A percentile compares a stretch with the other conserved stretches of the same genome.
phyloP scores from a whole-genome alignment of 2,113 vertebrate species.

The Sarotherodon lohbergeri region DNA sequence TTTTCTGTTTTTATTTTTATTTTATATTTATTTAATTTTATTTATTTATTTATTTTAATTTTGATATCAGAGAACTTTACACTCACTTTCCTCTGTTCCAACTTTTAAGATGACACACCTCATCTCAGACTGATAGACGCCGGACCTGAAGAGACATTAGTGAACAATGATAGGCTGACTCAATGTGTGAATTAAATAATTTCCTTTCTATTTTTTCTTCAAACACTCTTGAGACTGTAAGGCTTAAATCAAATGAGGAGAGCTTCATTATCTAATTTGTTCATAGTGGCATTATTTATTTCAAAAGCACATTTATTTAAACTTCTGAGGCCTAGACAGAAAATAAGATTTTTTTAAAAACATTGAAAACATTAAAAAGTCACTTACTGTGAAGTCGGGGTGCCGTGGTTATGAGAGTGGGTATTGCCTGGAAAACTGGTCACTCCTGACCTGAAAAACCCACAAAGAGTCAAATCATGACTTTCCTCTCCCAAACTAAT shows the following conservation, averaged over 20 bases:
- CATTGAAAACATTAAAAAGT: neutral
- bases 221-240: accelerated
- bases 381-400: neutral
- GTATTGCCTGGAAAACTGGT: neutral
- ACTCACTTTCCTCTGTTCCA: neutral
- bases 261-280: neutral
- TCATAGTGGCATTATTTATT: neutral
- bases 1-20: too few species aligned
- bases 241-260: neutral
- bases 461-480: neutral
- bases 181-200: accelerated
- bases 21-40: too few species aligned
- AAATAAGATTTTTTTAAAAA: neutral
- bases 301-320: neutral
- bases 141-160: neutral
- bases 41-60: too few species aligned
- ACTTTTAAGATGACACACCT: conserved; percentile 55
- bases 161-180: neutral
- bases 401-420: accelerated
- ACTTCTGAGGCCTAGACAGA: neutral
- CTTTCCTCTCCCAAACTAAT: neutral
- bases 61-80: neutral
- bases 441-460: neutral
- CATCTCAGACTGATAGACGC: conserved; percentile 63
- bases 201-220: neutral